Conservation (phyloP, 2,113 vertebrate genomes). For the Hypocryptadius cinnamomeus region DNA sequence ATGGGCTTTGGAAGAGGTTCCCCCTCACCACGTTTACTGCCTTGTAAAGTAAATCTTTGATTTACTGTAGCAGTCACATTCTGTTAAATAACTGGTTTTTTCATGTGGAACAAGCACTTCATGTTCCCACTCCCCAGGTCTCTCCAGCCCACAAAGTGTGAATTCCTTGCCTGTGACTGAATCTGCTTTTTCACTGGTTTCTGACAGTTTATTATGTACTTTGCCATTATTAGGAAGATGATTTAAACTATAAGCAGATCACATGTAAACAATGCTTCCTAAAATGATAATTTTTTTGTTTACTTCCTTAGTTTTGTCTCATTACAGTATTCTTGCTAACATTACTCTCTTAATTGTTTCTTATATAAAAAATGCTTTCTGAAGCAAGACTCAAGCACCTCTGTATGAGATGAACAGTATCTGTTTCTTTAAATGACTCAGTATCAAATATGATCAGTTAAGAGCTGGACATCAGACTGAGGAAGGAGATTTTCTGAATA, state of each 20-base stretch:
- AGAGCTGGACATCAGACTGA: background rate
- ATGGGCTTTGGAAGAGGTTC: background rate
- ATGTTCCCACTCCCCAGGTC: background rate
- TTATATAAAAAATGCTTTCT: background rate
- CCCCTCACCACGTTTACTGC: background rate
- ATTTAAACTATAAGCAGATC: background rate
- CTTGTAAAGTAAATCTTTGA: background rate
- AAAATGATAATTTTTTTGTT: background rate
- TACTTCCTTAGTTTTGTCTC: background rate
- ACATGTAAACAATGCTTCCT: background rate
- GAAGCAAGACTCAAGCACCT: background rate
- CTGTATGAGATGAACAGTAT: fast-evolving
- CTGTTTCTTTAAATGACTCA: background rate
- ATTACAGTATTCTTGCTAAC: background rate
- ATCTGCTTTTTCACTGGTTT: background rate
- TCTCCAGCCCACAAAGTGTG: background rate
- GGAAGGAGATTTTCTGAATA: background rate
- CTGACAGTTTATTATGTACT: background rate
- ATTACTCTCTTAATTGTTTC: background rate
- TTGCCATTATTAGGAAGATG: background rate
- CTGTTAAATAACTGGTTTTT: background rate
- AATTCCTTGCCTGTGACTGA: background rate
- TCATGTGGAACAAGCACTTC: background rate
- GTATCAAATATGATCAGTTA: background rate
- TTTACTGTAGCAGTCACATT: background rate